These are phyloP conservation scores for Nomada fabriciana DNA, from an alignment of 2,888 invertebrate genomes.

Conservation along the genomic window DNA sequence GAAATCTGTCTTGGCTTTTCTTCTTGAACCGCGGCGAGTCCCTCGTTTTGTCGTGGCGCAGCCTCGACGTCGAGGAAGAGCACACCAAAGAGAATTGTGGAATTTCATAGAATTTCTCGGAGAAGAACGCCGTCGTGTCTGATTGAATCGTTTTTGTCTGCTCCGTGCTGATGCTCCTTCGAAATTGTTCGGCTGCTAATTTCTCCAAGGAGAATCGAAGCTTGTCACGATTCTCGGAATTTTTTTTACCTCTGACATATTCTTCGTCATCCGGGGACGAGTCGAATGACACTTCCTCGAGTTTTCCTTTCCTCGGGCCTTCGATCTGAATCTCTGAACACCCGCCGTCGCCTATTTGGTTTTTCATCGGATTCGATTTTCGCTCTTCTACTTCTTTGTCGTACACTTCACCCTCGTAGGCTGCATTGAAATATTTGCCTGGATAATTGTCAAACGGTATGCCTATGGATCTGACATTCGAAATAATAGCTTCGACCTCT, in stretches of 20 bases:
- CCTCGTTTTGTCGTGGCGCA: slow-evolving; percentile 33
- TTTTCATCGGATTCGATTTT: not conserved
- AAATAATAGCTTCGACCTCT: not conserved
- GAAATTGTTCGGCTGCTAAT: slow-evolving; percentile 50
- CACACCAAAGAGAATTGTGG: not conserved
- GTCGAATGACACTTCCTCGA: not conserved
- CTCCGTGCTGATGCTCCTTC: slow-evolving; percentile 34
- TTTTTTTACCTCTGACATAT: not conserved
- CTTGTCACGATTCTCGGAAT: not conserved
- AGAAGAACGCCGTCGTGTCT: slow-evolving; percentile 18
- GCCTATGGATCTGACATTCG: not conserved
- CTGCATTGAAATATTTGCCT: not conserved
- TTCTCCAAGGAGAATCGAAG: slow-evolving; percentile 44
- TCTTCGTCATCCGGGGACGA: not conserved
- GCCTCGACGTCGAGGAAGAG: slow-evolving; percentile 53
- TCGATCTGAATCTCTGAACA: not conserved
- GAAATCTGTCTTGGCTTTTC: slow-evolving; percentile 74
- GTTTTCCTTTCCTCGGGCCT: not conserved
- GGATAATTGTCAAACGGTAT: not conserved
- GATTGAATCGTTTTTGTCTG: slow-evolving; percentile 27
- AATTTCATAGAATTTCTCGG: slow-evolving; percentile 20
- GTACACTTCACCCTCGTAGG: not conserved
- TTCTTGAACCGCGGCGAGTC: slow-evolving; percentile 44
- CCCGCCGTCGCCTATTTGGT: slow-evolving; percentile 22
- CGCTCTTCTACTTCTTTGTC: not conserved